These are phyloP conservation scores for Allobates femoralis DNA, from an alignment of 2,797 vertebrate species.

Conservation along the genomic window DNA sequence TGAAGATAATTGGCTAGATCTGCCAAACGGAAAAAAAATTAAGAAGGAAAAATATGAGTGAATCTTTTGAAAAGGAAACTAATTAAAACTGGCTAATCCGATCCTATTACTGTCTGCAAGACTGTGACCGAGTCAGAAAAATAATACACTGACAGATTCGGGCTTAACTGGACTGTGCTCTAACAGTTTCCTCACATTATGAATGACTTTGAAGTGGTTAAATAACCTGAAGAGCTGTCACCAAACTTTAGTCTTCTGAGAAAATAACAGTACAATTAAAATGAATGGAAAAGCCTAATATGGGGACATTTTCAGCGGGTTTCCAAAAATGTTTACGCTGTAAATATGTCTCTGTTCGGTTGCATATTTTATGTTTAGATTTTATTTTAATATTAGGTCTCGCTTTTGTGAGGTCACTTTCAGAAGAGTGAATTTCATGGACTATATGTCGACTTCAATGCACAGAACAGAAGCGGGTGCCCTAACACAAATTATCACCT, in stretches of 20 bases:
- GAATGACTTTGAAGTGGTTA: constrained; percentile 57
- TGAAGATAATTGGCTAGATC: constrained; percentile 63
- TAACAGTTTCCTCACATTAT: constrained; percentile 50
- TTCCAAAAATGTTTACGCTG: constrained; percentile 5
- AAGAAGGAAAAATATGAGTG: constrained; percentile 52
- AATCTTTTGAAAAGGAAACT: constrained; percentile 63
- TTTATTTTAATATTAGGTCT: neutral
- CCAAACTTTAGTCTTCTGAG: constrained; percentile 18
- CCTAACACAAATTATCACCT: no score
- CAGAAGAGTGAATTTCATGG: no score
- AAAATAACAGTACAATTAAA: constrained; percentile 15
- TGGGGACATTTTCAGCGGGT: neutral
- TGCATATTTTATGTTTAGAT: neutral
- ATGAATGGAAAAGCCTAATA: constrained; percentile 4
- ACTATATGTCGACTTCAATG: no score
- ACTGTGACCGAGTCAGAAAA: constrained; percentile 57
- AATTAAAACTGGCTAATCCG: constrained; percentile 63
- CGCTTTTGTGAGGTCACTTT: no score
- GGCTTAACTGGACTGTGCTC: constrained; percentile 26
- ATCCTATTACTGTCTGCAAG: constrained; percentile 60
- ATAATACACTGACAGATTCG: constrained; percentile 44
- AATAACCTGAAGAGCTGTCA: constrained; percentile 53
- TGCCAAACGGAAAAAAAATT: constrained; percentile 56
- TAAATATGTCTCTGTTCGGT: neutral
- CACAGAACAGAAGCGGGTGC: no score